Conservation (phyloP, 2,797 vertebrate genomes). For the Tangara arthus region DNA sequence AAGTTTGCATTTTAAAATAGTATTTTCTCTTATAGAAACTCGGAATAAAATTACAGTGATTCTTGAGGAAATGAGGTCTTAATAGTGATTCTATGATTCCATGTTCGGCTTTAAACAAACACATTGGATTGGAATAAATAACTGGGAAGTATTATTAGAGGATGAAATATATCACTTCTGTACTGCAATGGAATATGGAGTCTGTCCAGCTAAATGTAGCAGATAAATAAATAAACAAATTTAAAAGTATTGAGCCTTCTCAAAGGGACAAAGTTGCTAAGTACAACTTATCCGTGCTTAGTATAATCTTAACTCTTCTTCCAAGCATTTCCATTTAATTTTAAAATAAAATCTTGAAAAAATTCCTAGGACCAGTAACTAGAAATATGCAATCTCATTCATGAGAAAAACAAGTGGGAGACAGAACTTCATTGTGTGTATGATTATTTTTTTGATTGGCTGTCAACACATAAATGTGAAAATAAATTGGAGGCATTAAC, state of each 20-base stretch:
- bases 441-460: slow-evolving; percentile 33
- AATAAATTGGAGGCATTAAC: slow-evolving; percentile 23
- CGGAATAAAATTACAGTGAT: slow-evolving; percentile 28
- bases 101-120: neutral
- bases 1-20: slow-evolving; percentile 54
- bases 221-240: slow-evolving; percentile 50
- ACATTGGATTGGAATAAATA: neutral
- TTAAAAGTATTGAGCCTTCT: slow-evolving; percentile 11
- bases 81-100: neutral
- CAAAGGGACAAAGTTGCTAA: neutral
- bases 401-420: slow-evolving; percentile 46
- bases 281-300: neutral
- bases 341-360: slow-evolving; percentile 5
- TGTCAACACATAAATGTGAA: slow-evolving; percentile 42
- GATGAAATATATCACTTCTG: slow-evolving; percentile 12
- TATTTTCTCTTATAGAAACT: slow-evolving; percentile 57
- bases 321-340: neutral
- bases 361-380: neutral
- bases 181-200: slow-evolving; percentile 19
- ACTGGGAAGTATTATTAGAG: neutral
- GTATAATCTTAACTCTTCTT: neutral
- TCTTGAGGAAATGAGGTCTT: slow-evolving; percentile 28
- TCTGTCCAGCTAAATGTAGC: slow-evolving; percentile 10
- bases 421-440: slow-evolving; percentile 38
- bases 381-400: slow-evolving; percentile 40